These are phyloP conservation scores for Pectinophora gossypiella DNA, from an alignment of 1,140 invertebrate species.

Conservation along the genomic window DNA sequence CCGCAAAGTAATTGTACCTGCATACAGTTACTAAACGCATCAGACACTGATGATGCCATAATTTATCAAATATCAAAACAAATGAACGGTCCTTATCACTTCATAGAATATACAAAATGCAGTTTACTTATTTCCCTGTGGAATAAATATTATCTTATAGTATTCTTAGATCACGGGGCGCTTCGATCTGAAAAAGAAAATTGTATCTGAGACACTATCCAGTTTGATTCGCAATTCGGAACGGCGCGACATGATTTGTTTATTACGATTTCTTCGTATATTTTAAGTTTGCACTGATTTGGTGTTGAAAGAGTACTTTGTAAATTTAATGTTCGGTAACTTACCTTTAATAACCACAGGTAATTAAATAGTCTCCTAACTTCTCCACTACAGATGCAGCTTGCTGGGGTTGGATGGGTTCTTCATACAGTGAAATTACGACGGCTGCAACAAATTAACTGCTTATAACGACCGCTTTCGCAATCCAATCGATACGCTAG, in stretches of 20 bases:
- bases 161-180: conserved; percentile 76
- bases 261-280: no score
- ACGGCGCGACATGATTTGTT: no score
- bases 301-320: no score
- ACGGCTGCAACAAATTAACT: conserved; percentile 81
- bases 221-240: no score
- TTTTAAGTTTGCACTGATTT: no score
- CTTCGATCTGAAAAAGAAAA: conserved; percentile 65
- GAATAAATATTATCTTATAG: conserved; percentile 76
- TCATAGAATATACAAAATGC: conserved; percentile 77
- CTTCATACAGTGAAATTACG: conserved; percentile 94
- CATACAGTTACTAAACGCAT: conserved; percentile 57
- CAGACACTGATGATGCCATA: conserved; percentile 66
- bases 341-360: conserved; percentile 91
- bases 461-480: no score
- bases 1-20: conserved; percentile 66
- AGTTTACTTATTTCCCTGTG: conserved; percentile 76
- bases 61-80: conserved; percentile 74
- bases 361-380: conserved; percentile 95
- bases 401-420: conserved; percentile 95
- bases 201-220: conserved; percentile 9
- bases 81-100: conserved; percentile 74
- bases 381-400: conserved; percentile 96
- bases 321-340: no score
- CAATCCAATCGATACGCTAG: no score